Evolutionary conservation across 2,797 vertebrate genomes (phyloP).

Genomic region (Xenops minutus): DNA sequence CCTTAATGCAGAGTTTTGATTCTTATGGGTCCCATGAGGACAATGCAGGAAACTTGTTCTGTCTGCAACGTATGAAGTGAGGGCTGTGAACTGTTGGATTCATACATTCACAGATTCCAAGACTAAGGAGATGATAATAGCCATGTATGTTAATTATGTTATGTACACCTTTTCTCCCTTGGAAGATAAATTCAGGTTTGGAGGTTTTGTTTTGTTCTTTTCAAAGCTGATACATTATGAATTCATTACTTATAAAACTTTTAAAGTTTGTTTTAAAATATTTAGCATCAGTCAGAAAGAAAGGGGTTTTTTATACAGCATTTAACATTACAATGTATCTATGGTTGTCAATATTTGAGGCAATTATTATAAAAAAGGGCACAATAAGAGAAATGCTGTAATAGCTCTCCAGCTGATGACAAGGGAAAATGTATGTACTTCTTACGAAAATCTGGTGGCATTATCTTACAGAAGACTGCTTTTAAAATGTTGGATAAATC

Average conservation of each 20-base stretch:
- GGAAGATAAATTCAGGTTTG: not conserved
- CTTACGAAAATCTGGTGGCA: not conserved
- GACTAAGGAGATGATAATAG: not conserved
- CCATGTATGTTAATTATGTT: not conserved
- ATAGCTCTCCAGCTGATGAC: not conserved
- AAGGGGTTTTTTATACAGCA: not conserved
- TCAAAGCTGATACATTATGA: not conserved
- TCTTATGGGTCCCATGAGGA: not conserved
- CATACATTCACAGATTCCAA: not conserved
- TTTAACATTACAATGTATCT: not conserved
- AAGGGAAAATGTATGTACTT: not conserved
- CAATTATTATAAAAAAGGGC: not conserved
- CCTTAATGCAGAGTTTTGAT: not conserved
- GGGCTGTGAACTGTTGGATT: not conserved
- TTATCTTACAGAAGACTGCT: not conserved
- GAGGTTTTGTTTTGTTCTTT: not conserved
- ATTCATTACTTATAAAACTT: not conserved
- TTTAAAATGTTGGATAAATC: not conserved
- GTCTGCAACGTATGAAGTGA: not conserved
- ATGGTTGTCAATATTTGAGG: not conserved
- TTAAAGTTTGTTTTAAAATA: not conserved
- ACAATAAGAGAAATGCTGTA: not conserved
- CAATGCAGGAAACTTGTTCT: slow-evolving; percentile 9
- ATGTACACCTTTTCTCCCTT: not conserved
- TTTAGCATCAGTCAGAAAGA: not conserved